These are phyloP conservation scores for Remorina albescens DNA, from an alignment of 2,797 vertebrate species.

Conservation along the genomic window DNA sequence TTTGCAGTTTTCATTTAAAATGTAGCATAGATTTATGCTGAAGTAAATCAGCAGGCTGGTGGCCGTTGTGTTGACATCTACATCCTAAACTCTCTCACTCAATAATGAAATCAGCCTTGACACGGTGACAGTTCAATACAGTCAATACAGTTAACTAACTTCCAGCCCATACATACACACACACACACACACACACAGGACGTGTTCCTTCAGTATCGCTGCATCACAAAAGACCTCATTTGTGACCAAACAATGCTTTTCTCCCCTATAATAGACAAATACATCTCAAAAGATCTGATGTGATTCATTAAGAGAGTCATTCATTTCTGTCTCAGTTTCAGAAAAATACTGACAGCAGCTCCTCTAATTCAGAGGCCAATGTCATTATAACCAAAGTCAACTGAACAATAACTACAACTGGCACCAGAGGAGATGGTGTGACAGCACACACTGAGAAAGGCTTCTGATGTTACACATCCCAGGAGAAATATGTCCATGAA, in stretches of 20 bases:
- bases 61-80: constrained; percentile 67
- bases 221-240: not conserved
- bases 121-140: constrained; percentile 52
- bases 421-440: not conserved
- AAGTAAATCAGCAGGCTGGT: constrained; percentile 66
- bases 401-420: not conserved
- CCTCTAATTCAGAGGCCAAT: not conserved
- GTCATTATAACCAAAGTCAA: not conserved
- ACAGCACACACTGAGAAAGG: constrained; percentile 2
- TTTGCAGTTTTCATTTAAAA: constrained; percentile 69
- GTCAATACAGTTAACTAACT: constrained; percentile 68
- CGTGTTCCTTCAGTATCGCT: not conserved
- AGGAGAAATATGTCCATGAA: not conserved
- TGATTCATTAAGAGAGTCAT: not conserved
- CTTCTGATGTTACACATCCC: not conserved
- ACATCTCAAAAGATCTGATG: not conserved
- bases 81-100: constrained; percentile 55
- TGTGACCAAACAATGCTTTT: not conserved
- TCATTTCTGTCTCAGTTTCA: not conserved
- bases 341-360: not conserved
- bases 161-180: constrained; percentile 9
- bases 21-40: constrained; percentile 62
- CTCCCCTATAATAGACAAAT: not conserved
- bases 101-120: constrained; percentile 73
- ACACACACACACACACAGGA: too few relatives aligned